Base-by-base conservation (phyloP, 2,888 invertebrate species). In the Chaetogeoica ovagalla region DNA sequence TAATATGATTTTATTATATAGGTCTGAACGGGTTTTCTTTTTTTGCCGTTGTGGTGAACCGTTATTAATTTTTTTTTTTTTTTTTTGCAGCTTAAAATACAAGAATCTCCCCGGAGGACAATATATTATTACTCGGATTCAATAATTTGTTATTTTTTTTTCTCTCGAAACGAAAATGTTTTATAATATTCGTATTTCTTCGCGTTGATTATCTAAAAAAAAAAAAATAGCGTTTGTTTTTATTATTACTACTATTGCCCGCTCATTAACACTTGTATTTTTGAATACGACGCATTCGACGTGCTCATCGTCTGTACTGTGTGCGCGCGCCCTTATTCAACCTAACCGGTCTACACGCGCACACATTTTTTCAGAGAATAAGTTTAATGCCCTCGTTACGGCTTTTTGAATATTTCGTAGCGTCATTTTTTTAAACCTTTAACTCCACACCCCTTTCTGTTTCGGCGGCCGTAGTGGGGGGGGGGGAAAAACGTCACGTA, bases 401-500 rank as follows among this genome's bases (percentile, higher is more conserved):
- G 37, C 37, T 74, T 74, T 63, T 74, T 55, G 37, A 63, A 65
- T 52, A 39, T 23, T 48, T 57, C n/a, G 4, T 63, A 30, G 43
- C 72, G 57, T 66, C 4, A 30, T 30, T 30, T 30, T 30, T 30
- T 30, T 62, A 60, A 30, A 23, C 57, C 43, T 48, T 48, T 23
- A 30, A 66, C 48, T 15, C 43, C 6, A 15, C 62, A 71, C 79
- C 79, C 79, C 63, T 65, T 62, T 71, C 39, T n/a, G 65, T 60
- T 62, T 39, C 9, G 52, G 9, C n/a, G 13, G 43, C 9, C 30
- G 30, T 6, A n/a, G n/a, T n/a, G n/a, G n/a, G n/a, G n/a, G n/a
- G n/a, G n/a, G n/a, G n/a, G n/a, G n/a, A n/a, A 71, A 79, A 79
- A 71, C 39, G 11, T 55, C 39, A 23, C 63, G 55, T 68, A 77